phyloP scores from a whole-genome alignment of 2,797 vertebrate genomes.

The Cyclura pinguis region DNA sequence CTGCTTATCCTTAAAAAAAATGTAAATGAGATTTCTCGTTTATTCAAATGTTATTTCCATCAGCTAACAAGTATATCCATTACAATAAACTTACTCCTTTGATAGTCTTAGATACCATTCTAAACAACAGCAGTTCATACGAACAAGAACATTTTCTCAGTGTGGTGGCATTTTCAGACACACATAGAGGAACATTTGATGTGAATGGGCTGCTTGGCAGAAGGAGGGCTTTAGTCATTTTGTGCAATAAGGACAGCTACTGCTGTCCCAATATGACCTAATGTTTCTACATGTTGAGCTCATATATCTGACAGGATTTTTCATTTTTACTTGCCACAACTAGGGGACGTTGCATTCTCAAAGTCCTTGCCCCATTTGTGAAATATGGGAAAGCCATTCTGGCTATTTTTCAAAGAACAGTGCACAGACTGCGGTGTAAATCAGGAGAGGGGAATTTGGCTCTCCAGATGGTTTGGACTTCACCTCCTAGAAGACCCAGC shows the following conservation, averaged over 20 bases:
- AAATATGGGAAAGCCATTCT: not conserved
- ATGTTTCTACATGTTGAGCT: not conserved
- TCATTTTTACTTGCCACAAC: not conserved
- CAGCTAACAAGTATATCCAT: slow-evolving; percentile 49
- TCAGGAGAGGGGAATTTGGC: not conserved
- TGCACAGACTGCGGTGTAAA: not conserved
- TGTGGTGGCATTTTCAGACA: not conserved
- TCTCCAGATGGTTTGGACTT: not conserved
- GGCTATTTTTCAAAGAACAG: not conserved
- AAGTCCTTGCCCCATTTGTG: not conserved
- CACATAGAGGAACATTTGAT: not conserved
- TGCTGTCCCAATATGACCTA: not conserved
- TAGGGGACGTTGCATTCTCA: not conserved
- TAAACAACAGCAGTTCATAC: not conserved
- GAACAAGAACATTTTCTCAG: not conserved
- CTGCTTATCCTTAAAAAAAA: slow-evolving; percentile 63
- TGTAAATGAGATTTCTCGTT: slow-evolving; percentile 51
- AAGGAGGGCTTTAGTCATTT: not conserved
- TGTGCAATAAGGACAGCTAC: not conserved
- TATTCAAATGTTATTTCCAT: slow-evolving; percentile 62
- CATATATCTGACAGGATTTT: not conserved
- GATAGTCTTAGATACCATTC: not conserved
- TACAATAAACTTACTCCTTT: slow-evolving; percentile 47
- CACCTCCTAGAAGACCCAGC: not conserved
- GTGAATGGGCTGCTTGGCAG: not conserved